Evolutionary conservation across 2,113 vertebrate genomes (phyloP).

Genomic region (Narcine bancroftii): DNA sequence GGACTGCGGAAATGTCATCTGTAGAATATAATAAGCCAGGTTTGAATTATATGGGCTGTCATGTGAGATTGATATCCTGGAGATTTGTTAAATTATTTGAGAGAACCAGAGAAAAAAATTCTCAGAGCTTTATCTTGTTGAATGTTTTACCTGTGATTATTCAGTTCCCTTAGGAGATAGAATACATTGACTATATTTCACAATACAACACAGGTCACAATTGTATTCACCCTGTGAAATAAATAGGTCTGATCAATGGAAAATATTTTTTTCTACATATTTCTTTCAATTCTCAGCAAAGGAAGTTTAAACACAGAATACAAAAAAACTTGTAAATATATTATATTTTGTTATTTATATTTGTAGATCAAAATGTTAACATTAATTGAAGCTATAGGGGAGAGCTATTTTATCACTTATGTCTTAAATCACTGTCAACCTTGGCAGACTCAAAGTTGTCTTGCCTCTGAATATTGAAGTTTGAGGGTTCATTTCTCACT

Average conservation of each 20-base stretch:
- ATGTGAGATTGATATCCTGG: neutral
- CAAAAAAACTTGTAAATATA: neutral
- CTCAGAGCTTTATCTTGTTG: neutral
- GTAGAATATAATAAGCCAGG: neutral
- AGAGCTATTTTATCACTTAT: neutral
- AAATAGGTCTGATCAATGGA: neutral
- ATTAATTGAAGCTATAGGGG: neutral
- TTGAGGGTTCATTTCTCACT: neutral
- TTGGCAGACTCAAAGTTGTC: neutral
- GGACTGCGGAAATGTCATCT: neutral
- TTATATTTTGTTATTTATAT: neutral
- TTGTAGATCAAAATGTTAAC: neutral
- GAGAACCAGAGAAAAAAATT: neutral
- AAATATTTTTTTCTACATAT: neutral
- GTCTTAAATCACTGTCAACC: neutral
- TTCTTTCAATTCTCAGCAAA: neutral
- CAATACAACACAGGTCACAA: neutral
- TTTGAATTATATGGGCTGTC: conserved; percentile 13
- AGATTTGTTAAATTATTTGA: neutral
- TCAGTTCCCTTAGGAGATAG: neutral
- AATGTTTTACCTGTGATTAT: conserved; percentile 18
- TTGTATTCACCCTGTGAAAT: neutral
- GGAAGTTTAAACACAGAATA: neutral
- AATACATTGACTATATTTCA: neutral
- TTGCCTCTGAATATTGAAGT: neutral